Conservation (phyloP, 64 coral and sea anemone species). For the Cladopsammia gracilis region DNA sequence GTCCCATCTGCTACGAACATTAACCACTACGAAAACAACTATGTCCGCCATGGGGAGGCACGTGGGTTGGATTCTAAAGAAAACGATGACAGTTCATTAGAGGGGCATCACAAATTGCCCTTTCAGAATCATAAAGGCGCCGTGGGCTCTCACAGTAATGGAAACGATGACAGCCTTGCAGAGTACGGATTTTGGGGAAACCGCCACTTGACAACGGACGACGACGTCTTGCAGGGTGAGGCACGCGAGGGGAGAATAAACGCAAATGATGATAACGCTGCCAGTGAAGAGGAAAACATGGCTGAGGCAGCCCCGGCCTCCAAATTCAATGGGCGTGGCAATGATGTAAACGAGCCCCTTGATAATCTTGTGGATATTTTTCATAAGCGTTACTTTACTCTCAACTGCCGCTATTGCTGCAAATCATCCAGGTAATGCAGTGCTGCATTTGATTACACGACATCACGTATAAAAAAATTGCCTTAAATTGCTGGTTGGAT, state of each 20-base stretch:
- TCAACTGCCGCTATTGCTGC: too few relatives aligned
- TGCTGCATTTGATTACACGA: too few relatives aligned
- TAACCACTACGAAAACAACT: not conserved
- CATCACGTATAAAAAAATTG: too few relatives aligned
- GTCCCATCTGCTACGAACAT: not conserved
- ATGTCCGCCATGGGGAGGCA: not conserved
- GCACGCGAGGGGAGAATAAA: not conserved
- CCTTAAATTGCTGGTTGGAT: too few relatives aligned
- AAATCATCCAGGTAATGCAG: too few relatives aligned
- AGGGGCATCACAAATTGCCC: not conserved
- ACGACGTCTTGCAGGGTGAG: not conserved
- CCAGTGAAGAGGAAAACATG: too few relatives aligned
- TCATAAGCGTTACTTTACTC: too few relatives aligned
- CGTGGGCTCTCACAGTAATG: not conserved
- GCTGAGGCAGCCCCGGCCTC: too few relatives aligned
- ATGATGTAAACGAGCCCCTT: not conserved
- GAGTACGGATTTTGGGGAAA: not conserved
- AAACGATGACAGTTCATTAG: slow-evolving; percentile 9
- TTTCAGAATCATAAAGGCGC: not conserved
- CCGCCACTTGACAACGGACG: not conserved
- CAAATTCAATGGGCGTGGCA: not conserved
- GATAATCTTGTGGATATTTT: not conserved
- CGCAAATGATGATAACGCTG: not conserved
- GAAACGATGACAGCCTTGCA: not conserved
- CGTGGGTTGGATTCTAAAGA: not conserved